Evolutionary conservation across 23 tunicate species (phyloP).

Genomic region (Clavelina lepadiformis): DNA sequence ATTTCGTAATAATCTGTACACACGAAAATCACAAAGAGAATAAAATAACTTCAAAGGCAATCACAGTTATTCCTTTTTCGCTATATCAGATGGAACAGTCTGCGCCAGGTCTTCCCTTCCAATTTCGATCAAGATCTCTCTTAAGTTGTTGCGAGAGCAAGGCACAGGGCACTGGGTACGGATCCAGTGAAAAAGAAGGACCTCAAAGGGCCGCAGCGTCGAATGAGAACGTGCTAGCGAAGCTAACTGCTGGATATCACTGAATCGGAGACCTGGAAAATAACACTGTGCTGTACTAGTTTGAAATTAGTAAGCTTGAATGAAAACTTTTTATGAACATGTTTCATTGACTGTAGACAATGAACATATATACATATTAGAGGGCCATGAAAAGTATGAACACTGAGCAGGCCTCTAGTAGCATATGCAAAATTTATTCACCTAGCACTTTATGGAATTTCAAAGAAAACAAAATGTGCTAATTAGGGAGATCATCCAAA

Average conservation of each 20-base stretch:
- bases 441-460: too few relatives aligned
- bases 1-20: too few relatives aligned
- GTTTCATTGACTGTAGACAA: too few relatives aligned
- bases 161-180: slow-evolving; percentile 62
- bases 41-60: too few relatives aligned
- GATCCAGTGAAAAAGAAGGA: slow-evolving; percentile 59
- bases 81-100: slow-evolving; percentile 18
- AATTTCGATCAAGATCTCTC: slow-evolving; percentile 26
- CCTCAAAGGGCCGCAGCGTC: slow-evolving; percentile 38
- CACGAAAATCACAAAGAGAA: too few relatives aligned
- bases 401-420: too few relatives aligned
- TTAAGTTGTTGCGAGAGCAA: slow-evolving; percentile 34
- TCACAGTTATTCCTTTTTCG: too few relatives aligned
- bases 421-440: too few relatives aligned
- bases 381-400: too few relatives aligned
- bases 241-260: slow-evolving; percentile 47
- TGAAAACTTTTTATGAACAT: too few relatives aligned
- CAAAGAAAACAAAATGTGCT: too few relatives aligned
- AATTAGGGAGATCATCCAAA: background rate
- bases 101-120: slow-evolving; percentile 54
- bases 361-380: too few relatives aligned
- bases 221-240: slow-evolving; percentile 26
- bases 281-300: background rate
- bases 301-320: background rate
- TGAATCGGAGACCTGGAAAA: slow-evolving; percentile 43